phyloP scores from a whole-genome alignment of 2,797 vertebrate species.

The Parauchenoglanis punctatus region DNA sequence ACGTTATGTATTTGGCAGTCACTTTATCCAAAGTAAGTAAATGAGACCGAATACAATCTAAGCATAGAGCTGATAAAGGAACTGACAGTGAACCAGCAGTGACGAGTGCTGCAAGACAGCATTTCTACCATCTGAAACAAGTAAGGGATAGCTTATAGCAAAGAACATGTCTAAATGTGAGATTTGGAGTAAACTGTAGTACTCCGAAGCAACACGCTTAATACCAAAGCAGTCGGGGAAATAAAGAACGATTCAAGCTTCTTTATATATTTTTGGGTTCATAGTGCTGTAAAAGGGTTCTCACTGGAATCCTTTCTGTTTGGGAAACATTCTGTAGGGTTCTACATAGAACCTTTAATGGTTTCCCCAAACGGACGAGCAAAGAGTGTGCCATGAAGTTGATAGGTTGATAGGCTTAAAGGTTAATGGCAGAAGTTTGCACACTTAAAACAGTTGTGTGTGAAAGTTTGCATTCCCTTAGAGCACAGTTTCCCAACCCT shows the following conservation, averaged over 20 bases:
- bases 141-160: neutral
- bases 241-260: neutral
- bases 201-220: too few relatives aligned
- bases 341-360: neutral
- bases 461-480: neutral
- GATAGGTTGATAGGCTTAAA: neutral
- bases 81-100: neutral
- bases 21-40: neutral
- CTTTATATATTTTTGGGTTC: neutral
- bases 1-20: neutral
- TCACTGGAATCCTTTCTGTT: neutral
- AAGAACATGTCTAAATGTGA: neutral
- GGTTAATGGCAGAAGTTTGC: neutral
- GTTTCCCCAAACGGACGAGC: neutral
- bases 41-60: neutral
- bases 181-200: neutral
- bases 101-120: slow-evolving; percentile 11
- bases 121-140: slow-evolving; percentile 5
- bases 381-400: neutral
- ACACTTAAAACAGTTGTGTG: neutral
- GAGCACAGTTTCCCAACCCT: neutral
- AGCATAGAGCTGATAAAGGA: neutral
- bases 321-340: neutral
- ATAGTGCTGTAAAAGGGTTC: neutral
- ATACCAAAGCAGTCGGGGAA: neutral